Evolutionary conservation across 2,797 vertebrate genomes (phyloP).

Genomic region (Phalanger gymnotis): DNA sequence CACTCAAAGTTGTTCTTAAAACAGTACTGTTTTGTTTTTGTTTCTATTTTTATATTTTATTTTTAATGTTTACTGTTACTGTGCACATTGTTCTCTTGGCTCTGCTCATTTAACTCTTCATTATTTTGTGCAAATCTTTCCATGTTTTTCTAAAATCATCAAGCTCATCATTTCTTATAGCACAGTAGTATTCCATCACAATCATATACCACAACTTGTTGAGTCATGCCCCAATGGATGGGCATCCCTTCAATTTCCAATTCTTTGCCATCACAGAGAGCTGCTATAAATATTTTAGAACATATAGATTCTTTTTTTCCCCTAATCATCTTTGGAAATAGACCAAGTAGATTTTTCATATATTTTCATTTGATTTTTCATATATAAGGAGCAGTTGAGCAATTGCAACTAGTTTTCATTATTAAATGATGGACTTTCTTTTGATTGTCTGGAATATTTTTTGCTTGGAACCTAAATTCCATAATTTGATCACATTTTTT

Average conservation of each 20-base stretch:
- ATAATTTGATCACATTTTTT: not conserved
- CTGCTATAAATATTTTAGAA: not conserved
- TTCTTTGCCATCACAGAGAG: not conserved
- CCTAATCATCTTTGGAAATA: not conserved
- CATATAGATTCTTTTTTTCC: not conserved
- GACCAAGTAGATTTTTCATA: not conserved
- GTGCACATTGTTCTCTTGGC: too few species aligned
- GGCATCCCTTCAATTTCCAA: not conserved
- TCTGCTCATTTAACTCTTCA: too few species aligned
- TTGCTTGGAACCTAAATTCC: not conserved
- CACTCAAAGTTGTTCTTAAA: too few species aligned
- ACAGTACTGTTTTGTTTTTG: too few species aligned
- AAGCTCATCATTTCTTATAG: too few species aligned
- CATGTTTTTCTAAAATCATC: too few species aligned
- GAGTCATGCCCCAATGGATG: too few species aligned
- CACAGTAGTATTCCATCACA: too few species aligned
- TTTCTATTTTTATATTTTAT: too few species aligned
- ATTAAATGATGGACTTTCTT: not conserved
- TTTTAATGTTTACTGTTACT: too few species aligned
- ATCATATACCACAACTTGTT: too few species aligned
- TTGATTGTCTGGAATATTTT: not conserved
- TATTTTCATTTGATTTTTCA: not conserved
- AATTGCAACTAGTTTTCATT: not conserved
- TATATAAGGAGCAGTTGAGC: not conserved
- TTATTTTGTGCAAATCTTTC: too few species aligned